Percentiles rank a stretch among this genome's conserved stretches.
These are phyloP conservation scores for Sorex fumeus DNA, from an alignment of 2,113 vertebrate species.

Conservation along the genomic window DNA sequence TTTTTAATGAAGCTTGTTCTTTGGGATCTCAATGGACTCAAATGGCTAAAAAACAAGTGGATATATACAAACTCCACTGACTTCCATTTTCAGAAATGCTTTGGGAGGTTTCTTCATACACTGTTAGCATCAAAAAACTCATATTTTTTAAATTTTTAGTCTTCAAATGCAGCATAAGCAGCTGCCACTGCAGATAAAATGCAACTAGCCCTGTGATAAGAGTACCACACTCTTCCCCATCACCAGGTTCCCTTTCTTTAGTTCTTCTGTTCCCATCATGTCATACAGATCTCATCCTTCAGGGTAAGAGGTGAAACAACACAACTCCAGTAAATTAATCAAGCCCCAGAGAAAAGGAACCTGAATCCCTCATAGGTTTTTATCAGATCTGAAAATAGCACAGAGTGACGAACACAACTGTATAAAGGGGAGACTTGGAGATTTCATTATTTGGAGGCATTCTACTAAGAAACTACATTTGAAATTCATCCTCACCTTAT, in stretches of 20 bases:
- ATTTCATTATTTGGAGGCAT: slow-evolving; percentile 17
- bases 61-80: neutral
- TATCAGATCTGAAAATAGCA: slow-evolving; percentile 39
- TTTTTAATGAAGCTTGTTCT: neutral
- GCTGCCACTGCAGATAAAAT: slow-evolving; percentile 24
- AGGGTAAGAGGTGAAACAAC: neutral
- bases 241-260: neutral
- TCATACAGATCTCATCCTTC: neutral
- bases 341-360: neutral
- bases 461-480: slow-evolving; percentile 44
- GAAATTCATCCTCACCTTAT: neutral
- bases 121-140: neutral
- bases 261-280: neutral
- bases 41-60: neutral
- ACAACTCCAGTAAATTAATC: neutral
- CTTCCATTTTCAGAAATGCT: slow-evolving; percentile 27
- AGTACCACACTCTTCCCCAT: neutral
- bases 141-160: slow-evolving; percentile 21
- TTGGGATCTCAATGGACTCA: neutral
- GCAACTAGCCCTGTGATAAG: neutral
- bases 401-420: neutral
- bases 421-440: neutral
- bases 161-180: slow-evolving; percentile 31
- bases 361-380: neutral
- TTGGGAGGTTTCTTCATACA: neutral